A percentile compares a stretch with the other conserved stretches of the same genome.
These are phyloP conservation scores for Rhopalosiphum padi DNA, from an alignment of 1,140 invertebrate genomes.

Conservation along the genomic window DNA sequence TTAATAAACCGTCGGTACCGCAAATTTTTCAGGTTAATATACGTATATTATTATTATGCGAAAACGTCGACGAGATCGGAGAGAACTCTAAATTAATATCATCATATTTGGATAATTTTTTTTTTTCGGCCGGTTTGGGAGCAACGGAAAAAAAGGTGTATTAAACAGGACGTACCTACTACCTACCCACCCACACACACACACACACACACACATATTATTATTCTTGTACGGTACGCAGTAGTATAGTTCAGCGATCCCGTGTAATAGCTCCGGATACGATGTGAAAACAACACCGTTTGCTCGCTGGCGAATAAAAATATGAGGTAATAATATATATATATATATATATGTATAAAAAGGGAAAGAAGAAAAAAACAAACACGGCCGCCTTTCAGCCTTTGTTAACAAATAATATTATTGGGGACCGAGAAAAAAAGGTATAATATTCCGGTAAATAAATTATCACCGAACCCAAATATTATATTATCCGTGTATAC, in stretches of 20 bases:
- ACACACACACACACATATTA: neutral
- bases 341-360: neutral
- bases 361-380: neutral
- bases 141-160: neutral
- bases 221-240: neutral
- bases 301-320: neutral
- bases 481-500: neutral
- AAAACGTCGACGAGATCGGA: no score
- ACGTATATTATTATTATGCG: neutral
- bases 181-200: no score
- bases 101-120: neutral
- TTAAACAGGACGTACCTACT: neutral
- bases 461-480: neutral
- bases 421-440: conserved; percentile 6
- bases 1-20: neutral
- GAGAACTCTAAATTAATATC: neutral
- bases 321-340: neutral
- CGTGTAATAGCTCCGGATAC: neutral
- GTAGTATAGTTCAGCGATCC: neutral
- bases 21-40: neutral
- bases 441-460: neutral
- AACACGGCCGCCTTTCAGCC: neutral
- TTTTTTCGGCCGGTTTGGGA: neutral
- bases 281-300: conserved; percentile 2
- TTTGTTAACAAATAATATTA: conserved; percentile 42